phyloP scores from a whole-genome alignment of 2,888 invertebrate species.

The Rhyacophila evoluta region DNA sequence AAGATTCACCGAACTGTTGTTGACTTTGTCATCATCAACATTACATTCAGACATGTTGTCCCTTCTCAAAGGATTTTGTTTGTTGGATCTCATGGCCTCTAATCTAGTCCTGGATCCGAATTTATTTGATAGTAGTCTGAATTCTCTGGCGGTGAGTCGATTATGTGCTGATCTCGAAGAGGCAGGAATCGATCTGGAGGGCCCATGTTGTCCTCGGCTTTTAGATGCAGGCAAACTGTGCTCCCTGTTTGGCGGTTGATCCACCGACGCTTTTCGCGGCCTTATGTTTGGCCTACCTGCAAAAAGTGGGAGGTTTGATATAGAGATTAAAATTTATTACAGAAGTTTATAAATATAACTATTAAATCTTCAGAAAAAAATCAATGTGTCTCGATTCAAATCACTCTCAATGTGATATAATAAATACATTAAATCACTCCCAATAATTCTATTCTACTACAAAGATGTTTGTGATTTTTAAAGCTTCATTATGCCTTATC shows the following conservation, averaged over 20 bases:
- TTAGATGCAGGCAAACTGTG: not conserved
- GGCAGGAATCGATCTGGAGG: not conserved
- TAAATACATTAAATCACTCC: too few relatives aligned
- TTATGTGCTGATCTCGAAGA: not conserved
- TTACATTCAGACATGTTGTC: not conserved
- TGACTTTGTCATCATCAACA: not conserved
- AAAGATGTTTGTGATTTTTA: too few relatives aligned
- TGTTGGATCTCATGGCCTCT: not conserved
- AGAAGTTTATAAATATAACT: too few relatives aligned
- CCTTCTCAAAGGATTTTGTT: not conserved
- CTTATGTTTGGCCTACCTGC: conserved; percentile 63
- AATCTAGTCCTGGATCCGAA: not conserved
- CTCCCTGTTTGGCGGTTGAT: conserved; percentile 58
- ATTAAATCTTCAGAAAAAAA: too few relatives aligned
- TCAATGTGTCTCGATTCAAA: too few relatives aligned
- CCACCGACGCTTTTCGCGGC: conserved; percentile 63
- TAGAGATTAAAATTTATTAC: not conserved
- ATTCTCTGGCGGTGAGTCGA: not conserved
- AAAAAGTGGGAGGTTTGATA: not conserved
- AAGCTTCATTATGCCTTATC: too few relatives aligned
- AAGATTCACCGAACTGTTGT: not conserved
- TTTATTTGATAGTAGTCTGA: too few relatives aligned
- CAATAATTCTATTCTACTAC: too few relatives aligned
- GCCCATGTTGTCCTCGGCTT: not conserved
- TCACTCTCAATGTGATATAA: too few relatives aligned